Percentiles rank a stretch among this genome's conserved stretches.
Conservation (phyloP, 2,888 invertebrate genomes). For the Apotomis betuletana region DNA sequence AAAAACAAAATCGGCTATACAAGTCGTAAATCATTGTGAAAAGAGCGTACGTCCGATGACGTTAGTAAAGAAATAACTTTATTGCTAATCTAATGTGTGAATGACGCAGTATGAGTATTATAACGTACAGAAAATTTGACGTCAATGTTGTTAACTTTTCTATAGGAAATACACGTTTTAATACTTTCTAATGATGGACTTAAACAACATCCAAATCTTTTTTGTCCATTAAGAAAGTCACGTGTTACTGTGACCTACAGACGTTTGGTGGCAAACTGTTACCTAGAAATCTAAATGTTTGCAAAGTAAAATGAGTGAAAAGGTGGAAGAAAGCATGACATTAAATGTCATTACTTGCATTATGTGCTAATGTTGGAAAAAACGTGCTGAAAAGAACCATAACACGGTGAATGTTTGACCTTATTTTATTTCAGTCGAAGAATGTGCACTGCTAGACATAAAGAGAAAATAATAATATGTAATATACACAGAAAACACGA, state of each 20-base stretch:
- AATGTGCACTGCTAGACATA: too few species aligned
- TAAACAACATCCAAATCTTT: background rate
- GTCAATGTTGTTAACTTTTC: background rate
- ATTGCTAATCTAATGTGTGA: slow-evolving; percentile 3
- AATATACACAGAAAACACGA: too few species aligned
- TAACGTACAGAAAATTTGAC: background rate
- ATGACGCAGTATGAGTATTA: slow-evolving; percentile 12
- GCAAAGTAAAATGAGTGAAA: slow-evolving; percentile 1
- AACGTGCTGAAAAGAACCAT: too few species aligned
- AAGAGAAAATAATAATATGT: too few species aligned
- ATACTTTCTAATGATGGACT: background rate
- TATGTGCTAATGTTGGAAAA: slow-evolving; percentile 14
- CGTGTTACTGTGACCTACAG: background rate
- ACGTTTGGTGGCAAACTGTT: background rate
- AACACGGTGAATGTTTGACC: too few species aligned
- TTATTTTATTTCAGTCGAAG: too few species aligned
- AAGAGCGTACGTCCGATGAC: background rate
- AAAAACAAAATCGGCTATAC: too few species aligned
- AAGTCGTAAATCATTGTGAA: too few species aligned
- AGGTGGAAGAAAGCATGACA: background rate
- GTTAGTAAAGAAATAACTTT: slow-evolving; percentile 1
- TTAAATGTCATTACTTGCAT: background rate
- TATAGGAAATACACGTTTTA: background rate
- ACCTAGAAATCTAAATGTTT: background rate
- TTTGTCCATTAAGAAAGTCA: background rate